Evolutionary conservation across 2,113 vertebrate species (phyloP), one percentile per base, ranked within the genome.

Genomic region (Cettia cetti): DNA sequence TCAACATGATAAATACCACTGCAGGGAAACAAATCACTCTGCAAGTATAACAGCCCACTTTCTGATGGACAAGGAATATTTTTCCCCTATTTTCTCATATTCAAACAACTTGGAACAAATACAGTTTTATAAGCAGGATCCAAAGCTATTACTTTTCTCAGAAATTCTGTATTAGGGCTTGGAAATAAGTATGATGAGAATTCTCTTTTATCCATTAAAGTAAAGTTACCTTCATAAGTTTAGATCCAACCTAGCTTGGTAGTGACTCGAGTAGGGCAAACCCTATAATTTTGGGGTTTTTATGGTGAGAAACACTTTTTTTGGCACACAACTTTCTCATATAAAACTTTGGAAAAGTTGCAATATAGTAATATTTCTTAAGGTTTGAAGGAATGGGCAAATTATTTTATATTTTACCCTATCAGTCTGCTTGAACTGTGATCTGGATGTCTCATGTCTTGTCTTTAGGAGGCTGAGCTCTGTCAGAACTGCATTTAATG

Each of bases 1-100:
- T 94, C 96, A 97, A 81, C 28, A 82, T 95, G 97, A 97, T 95
- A 92, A 97, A 98, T 92, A 83, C 30, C 91, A 80, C 72, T 86
- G 90, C 89, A 89, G 92, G 79, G 85, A 96, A 93, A 87, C 83
- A 93, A 94, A 97, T 92, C 80, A 82, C 89, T 74, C 31, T 61
- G 76, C 11, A 87, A 64, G 70, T 63, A 1, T 35, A 94, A 54
- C 49, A 80, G 79, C 84, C 70, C 69, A 79, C 49, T 79, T 71
- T 52, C 68, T 47, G 70, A 79, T 53, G 87, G 70, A 77, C 70
- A 80, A 69, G 33, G 64, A 61, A 15, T 35, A 54, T 75, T 68
- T 75, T 17, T 5, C 44, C 49, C 3, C 19, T 66, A 20, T 60
- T 71, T 81, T 86, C 59, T 53, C 45, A 33, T 81, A 84, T 45